Percentiles rank a stretch among this genome's conserved stretches.
Conservation (phyloP, 1,140 invertebrate species). For the Macrosteles quadrilineatus region DNA sequence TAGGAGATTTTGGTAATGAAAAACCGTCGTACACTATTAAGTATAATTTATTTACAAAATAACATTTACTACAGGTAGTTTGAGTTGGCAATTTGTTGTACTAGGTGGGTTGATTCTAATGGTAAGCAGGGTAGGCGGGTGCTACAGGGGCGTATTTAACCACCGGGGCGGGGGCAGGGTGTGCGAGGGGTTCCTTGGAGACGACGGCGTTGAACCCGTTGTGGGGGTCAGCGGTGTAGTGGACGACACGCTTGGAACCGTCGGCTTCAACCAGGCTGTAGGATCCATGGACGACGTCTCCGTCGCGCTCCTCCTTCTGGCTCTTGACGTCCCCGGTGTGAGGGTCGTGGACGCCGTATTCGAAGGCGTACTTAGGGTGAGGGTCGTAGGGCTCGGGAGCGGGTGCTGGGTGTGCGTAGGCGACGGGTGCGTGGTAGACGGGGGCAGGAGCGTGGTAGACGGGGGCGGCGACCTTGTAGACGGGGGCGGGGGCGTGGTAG, state of each 20-base stretch:
- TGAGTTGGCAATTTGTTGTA: too few relatives aligned
- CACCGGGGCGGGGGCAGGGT: slow-evolving; percentile 24
- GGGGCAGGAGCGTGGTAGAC: neutral
- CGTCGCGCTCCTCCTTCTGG: slow-evolving; percentile 52
- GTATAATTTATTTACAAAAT: too few relatives aligned
- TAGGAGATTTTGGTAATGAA: too few relatives aligned
- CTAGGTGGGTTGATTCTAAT: neutral
- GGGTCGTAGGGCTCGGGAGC: slow-evolving; percentile 60
- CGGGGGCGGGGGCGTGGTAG: neutral
- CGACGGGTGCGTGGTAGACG: neutral
- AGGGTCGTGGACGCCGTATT: slow-evolving; percentile 57
- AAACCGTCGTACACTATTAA: too few relatives aligned
- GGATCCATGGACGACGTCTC: slow-evolving; percentile 42
- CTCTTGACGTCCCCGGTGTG: slow-evolving; percentile 55
- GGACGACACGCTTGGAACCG: slow-evolving; percentile 55
- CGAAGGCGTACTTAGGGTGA: slow-evolving; percentile 53
- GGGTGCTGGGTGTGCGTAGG: slow-evolving; percentile 34
- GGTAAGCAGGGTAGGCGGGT: neutral
- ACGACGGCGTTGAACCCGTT: slow-evolving; percentile 30
- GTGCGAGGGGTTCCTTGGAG: slow-evolving; percentile 14
- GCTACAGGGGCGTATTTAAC: neutral
- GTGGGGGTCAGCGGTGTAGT: slow-evolving; percentile 53
- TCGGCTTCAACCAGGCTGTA: slow-evolving; percentile 43
- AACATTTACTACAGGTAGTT: too few relatives aligned
- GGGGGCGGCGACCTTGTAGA: neutral